Evolutionary conservation across 2,888 invertebrate genomes (phyloP), one percentile per base, ranked within the genome.

Genomic region (Prenolepis imparis): DNA sequence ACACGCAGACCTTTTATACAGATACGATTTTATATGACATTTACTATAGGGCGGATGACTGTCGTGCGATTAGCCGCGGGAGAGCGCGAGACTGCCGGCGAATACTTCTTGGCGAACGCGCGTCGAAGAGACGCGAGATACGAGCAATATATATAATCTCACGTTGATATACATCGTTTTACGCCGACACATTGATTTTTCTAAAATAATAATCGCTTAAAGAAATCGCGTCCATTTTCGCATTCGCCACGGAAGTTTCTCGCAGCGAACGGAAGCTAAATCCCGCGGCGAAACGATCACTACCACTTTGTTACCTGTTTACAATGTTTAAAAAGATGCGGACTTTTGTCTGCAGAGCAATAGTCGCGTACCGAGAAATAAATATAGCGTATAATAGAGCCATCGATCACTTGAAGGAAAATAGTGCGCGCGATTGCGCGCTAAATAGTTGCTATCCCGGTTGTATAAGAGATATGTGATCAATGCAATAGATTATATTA

Each of bases 281-380:
- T 21, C 59, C 57, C 66, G 66, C 72, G 82, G 84, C 87, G 89
- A 89, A 92, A 93, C 94, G 93, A 94, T 92, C 92, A 92, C 93
- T 94, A 94, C 93, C 93, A 94, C 92, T 94, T 94, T 94, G 94
- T 94, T 94, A 94, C 92, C 93, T 94, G 93, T 94, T 94, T 93
- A 94, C 94, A 93, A 92, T 94, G 94, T 94, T 94, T 93, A 94
- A 93, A 89, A 52, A n/a, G 52, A 90, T 89, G 85, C 89, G 93
- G 93, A 93, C 91, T 93, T 93, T 93, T 93, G 93, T 93, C 93
- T 92, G 89, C 52, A 5, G 91, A 92, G 94, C 93, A 94, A 94
- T 94, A 94, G 93, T 91, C 91, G 91, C 89, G 90, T 82, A 89
- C 84, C 80, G 84, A 87, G 80, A 77, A 28, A 28, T 28, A 28